These are phyloP conservation scores for Heteropelma amictum DNA, from an alignment of 2,888 invertebrate genomes.

Conservation along the genomic window DNA sequence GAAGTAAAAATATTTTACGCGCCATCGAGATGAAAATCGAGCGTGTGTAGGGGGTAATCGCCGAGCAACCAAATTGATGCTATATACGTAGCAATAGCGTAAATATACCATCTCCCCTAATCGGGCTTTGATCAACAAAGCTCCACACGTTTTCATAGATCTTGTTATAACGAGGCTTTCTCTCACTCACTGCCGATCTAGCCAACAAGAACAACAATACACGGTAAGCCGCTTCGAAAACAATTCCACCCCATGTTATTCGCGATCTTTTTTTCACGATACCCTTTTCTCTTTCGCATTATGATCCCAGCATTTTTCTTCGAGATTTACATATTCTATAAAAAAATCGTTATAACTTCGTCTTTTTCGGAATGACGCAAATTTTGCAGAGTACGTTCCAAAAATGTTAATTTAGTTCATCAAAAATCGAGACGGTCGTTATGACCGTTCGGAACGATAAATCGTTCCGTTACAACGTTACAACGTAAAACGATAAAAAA, in stretches of 20 bases:
- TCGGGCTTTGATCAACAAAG: conserved; percentile 31
- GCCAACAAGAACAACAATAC: conserved; percentile 45
- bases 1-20: no score
- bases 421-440: no score
- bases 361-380: no score
- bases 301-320: not conserved
- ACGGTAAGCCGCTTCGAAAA: conserved; percentile 48
- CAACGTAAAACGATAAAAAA: no score
- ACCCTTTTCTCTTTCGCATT: not conserved
- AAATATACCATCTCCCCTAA: conserved; percentile 40
- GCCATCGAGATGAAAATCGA: no score
- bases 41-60: no score
- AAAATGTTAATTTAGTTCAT: no score
- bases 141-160: conserved; percentile 16
- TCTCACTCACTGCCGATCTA: not conserved
- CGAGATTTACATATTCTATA: not conserved
- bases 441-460: no score
- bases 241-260: conserved; percentile 42
- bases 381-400: no score
- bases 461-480: no score
- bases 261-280: conserved; percentile 20
- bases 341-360: no score
- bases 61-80: not conserved
- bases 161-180: not conserved
- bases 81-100: conserved; percentile 36